Conservation (phyloP, 2,888 invertebrate species). For the Salpingus planirostris region DNA sequence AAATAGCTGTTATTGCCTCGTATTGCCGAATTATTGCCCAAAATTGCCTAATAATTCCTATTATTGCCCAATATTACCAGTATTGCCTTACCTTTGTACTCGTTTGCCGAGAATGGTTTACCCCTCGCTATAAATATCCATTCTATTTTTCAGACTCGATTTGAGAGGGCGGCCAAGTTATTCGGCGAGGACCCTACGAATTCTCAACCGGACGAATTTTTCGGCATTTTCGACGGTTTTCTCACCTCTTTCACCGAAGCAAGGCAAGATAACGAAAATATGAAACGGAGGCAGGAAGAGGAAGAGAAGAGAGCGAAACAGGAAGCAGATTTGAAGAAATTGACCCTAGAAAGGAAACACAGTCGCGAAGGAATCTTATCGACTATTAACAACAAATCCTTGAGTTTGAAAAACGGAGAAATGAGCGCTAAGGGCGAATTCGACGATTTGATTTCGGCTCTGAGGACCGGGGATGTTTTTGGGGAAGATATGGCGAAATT, state of each 20-base stretch:
- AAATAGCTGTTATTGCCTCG: no score
- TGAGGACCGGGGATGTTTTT: constrained; percentile 90
- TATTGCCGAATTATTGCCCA: no score
- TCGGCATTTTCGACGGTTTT: constrained; percentile 86
- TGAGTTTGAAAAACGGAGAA: constrained; percentile 56
- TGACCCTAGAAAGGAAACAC: constrained; percentile 80
- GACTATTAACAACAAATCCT: constrained; percentile 62
- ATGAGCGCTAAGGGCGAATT: constrained; percentile 81
- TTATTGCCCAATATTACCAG: no score
- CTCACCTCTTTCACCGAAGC: constrained; percentile 75
- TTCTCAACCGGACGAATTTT: constrained; percentile 87
- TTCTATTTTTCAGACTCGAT: constrained; percentile 52
- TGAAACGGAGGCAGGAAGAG: constrained; percentile 73
- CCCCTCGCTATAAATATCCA: no score
- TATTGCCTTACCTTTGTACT: no score
- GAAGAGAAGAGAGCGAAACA: constrained; percentile 82
- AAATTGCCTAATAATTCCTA: no score
- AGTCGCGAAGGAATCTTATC: constrained; percentile 67
- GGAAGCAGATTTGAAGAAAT: constrained; percentile 81
- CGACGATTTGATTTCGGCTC: constrained; percentile 90
- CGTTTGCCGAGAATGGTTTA: no score
- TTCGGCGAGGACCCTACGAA: constrained; percentile 84
- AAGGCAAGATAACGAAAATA: constrained; percentile 78
- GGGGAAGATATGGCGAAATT: constrained; percentile 94
- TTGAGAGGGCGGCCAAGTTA: constrained; percentile 77